These are phyloP conservation scores for Sphaerodactylus townsendi DNA, from an alignment of 2,113 vertebrate species.

Conservation along the genomic window DNA sequence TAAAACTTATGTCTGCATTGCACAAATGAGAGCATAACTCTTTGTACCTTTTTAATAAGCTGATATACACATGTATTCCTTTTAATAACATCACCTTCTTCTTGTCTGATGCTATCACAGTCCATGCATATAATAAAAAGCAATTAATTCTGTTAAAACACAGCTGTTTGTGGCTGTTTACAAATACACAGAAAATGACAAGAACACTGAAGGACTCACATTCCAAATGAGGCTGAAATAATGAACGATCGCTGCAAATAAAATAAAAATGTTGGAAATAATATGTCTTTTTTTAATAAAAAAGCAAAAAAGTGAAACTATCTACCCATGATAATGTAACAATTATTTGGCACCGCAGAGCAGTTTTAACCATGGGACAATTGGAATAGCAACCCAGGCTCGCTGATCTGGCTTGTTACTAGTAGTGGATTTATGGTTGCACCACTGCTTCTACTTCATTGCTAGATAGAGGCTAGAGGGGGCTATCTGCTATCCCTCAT, in stretches of 20 bases:
- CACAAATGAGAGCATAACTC: slow-evolving; percentile 5
- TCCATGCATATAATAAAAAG: not conserved
- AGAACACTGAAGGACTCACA: not conserved
- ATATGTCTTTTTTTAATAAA: not conserved
- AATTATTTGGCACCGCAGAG: not conserved
- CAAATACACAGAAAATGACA: not conserved
- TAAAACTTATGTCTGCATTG: slow-evolving; percentile 25
- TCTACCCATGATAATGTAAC: not conserved
- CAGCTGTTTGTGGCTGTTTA: not conserved
- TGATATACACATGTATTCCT: slow-evolving; percentile 18
- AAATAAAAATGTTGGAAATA: not conserved
- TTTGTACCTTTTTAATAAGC: slow-evolving; percentile 6
- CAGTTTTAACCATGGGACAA: too few relatives aligned
- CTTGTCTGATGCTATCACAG: not conserved
- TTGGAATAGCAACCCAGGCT: too few relatives aligned
- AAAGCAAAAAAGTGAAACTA: not conserved
- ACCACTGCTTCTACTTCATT: too few relatives aligned
- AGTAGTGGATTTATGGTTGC: too few relatives aligned
- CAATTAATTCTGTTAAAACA: not conserved
- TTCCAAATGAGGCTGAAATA: not conserved
- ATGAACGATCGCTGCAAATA: not conserved
- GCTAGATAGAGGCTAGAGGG: too few relatives aligned
- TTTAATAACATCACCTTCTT: not conserved
- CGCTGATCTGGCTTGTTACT: too few relatives aligned
- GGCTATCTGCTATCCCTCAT: too few relatives aligned